Conservation (phyloP, 2,888 invertebrate species). For the Ophraella communa region DNA sequence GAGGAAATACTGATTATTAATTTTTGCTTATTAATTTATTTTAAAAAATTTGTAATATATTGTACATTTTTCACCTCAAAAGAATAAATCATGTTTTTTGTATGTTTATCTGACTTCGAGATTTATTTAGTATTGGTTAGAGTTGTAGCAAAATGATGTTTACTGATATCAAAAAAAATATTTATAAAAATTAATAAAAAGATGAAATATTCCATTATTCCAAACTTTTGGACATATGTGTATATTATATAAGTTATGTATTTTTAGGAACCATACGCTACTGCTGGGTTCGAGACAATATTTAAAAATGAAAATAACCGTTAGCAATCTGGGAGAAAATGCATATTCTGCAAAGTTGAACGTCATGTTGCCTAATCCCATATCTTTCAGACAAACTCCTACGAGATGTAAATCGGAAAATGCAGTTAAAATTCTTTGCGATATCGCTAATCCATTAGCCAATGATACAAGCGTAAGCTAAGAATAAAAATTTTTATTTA, state of each 20-base stretch:
- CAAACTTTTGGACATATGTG: no score
- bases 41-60: no score
- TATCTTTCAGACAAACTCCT: conserved; percentile 46
- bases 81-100: no score
- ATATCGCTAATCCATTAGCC: conserved; percentile 52
- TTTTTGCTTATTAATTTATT: no score
- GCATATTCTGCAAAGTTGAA: conserved; percentile 62
- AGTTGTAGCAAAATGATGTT: no score
- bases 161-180: no score
- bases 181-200: no score
- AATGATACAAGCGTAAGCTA: conserved; percentile 26
- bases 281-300: conserved; percentile 53
- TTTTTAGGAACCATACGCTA: conserved; percentile 39
- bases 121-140: no score
- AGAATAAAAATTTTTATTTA: background rate
- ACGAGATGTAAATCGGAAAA: conserved; percentile 40
- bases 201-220: no score
- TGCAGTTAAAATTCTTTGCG: conserved; percentile 46
- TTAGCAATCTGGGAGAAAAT: conserved; percentile 60
- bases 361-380: conserved; percentile 57
- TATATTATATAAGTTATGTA: background rate
- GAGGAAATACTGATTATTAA: no score
- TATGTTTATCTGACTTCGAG: no score
- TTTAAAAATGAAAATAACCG: conserved; percentile 47
- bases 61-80: no score